phyloP scores from a whole-genome alignment of 2,797 vertebrate genomes.

The Serranus cabrilla region DNA sequence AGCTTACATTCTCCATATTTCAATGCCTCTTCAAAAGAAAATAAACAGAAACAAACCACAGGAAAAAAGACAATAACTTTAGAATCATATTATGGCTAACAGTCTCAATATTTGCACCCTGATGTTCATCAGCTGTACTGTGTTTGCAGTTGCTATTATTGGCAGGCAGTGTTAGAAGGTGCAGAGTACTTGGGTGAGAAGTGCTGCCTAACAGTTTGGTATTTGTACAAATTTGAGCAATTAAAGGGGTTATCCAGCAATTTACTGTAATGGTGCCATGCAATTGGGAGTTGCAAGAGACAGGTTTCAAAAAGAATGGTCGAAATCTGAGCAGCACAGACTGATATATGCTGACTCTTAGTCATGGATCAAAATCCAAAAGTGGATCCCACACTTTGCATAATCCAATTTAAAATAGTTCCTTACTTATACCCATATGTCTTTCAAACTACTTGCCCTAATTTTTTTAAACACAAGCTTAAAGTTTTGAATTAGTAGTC shows the following conservation, averaged over 20 bases:
- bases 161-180: neutral
- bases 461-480: neutral
- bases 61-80: neutral
- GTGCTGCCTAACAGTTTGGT: neutral
- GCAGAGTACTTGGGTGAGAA: neutral
- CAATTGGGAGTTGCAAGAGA: neutral
- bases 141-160: neutral
- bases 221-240: slow-evolving; percentile 2
- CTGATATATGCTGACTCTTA: neutral
- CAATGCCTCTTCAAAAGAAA: neutral
- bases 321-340: neutral
- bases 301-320: neutral
- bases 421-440: neutral
- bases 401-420: neutral
- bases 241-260: neutral
- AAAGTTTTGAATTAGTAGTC: neutral
- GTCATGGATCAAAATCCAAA: neutral
- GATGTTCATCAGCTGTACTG: neutral
- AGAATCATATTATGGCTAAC: neutral
- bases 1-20: neutral
- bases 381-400: neutral
- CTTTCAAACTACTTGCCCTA: neutral
- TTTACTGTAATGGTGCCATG: neutral
- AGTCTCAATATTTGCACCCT: neutral
- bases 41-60: neutral